Percentiles rank a stretch among this genome's conserved stretches.
Conservation (phyloP, 2,113 vertebrate genomes). For the Poeciliopsis occidentalis region DNA sequence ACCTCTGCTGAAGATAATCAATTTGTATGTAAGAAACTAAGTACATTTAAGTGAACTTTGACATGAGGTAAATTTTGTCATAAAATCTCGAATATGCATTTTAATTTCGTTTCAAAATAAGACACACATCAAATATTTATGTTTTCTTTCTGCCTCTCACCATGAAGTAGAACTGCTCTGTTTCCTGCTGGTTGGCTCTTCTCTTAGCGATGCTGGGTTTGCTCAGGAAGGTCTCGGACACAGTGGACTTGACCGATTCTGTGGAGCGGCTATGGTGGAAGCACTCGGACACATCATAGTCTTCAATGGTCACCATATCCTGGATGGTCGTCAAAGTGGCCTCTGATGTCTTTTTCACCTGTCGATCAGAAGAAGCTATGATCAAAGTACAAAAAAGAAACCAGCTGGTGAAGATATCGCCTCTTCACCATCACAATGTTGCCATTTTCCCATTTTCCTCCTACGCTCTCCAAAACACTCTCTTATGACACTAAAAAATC, state of each 20-base stretch:
- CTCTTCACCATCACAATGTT: neutral
- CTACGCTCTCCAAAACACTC: constrained; percentile 11
- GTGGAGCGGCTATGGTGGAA: constrained; percentile 98
- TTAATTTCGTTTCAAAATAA: constrained; percentile 4
- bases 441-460: constrained; percentile 1
- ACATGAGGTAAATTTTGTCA: neutral
- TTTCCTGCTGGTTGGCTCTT: constrained; percentile 97
- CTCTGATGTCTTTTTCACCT: constrained; percentile 98
- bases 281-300: constrained; percentile 97
- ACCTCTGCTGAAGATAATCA: constrained; percentile 8
- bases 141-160: constrained; percentile 62
- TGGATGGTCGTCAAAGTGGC: constrained; percentile 97
- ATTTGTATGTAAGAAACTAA: neutral
- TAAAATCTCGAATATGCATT: neutral
- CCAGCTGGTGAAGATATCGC: constrained; percentile 1
- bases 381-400: neutral
- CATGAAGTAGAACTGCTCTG: constrained; percentile 99
- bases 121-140: neutral
- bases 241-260: constrained; percentile 95
- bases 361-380: neutral
- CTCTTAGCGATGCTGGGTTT: constrained; percentile 98
- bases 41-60: neutral
- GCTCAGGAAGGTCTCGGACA: constrained; percentile 96
- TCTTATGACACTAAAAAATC: constrained; percentile 24
- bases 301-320: constrained; percentile 98